Evolutionary conservation across 2,113 vertebrate species (phyloP).

Genomic region (Lamprotornis superbus): DNA sequence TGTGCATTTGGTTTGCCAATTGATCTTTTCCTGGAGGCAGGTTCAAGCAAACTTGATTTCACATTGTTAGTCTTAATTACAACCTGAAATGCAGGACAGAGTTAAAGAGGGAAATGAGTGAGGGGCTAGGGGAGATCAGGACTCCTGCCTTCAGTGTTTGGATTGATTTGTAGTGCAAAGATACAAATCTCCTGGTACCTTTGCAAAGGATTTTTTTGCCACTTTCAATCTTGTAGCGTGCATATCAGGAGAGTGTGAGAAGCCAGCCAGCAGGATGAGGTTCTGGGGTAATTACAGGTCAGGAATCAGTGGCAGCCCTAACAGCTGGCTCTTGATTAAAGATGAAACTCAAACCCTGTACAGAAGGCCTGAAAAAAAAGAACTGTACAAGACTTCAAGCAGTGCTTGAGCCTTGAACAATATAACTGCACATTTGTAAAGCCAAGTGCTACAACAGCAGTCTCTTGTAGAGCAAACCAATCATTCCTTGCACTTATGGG

Average conservation of each 20-base stretch:
- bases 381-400: not conserved
- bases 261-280: not conserved
- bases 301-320: not conserved
- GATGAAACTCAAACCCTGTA: not conserved
- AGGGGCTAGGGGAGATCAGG: not conserved
- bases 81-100: not conserved
- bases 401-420: not conserved
- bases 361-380: not conserved
- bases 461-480: not conserved
- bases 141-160: not conserved
- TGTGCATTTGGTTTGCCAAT: not conserved
- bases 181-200: not conserved
- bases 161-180: not conserved
- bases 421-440: not conserved
- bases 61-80: not conserved
- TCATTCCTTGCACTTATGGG: not conserved
- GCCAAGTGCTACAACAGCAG: not conserved
- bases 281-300: constrained; percentile 15
- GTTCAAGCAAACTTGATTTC: not conserved
- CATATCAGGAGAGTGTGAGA: not conserved
- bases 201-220: not conserved
- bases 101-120: not conserved
- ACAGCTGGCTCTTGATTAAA: constrained; percentile 2
- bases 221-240: not conserved
- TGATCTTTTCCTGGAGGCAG: not conserved